phyloP scores from a whole-genome alignment of 2,113 vertebrate species.

The Ceyx melanurus region DNA sequence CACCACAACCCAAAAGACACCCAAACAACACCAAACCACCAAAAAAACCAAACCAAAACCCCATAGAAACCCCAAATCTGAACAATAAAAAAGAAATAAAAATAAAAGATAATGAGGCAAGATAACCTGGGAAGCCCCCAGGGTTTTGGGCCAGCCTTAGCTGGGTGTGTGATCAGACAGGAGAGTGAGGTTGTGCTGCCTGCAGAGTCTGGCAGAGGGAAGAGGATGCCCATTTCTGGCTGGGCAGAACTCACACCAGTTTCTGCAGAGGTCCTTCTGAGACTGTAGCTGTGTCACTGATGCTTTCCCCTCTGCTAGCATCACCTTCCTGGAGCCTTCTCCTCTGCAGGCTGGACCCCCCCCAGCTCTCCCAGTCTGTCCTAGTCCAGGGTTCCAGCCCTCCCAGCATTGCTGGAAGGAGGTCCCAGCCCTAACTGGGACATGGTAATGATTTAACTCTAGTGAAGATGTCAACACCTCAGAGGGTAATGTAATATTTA shows the following conservation, averaged over 20 bases:
- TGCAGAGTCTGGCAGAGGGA: not conserved
- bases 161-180: fast-evolving
- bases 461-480: not conserved
- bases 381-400: no score
- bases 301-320: not conserved
- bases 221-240: fast-evolving
- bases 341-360: no score
- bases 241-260: not conserved
- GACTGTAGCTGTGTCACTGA: not conserved
- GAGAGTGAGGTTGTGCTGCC: not conserved
- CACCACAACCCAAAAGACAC: no score
- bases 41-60: no score
- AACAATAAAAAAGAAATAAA: no score
- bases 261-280: not conserved
- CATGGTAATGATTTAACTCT: not conserved
- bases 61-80: no score
- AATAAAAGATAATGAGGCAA: not conserved
- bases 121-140: not conserved
- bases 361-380: no score
- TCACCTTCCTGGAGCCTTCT: no score
- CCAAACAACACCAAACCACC: no score
- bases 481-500: not conserved
- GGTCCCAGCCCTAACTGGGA: not conserved
- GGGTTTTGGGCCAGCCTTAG: not conserved
- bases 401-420: not conserved